A percentile compares a stretch with the other conserved stretches of the same genome.
Evolutionary conservation across 2,888 invertebrate species (phyloP).

Genomic region (Coelopa pilipes): DNA sequence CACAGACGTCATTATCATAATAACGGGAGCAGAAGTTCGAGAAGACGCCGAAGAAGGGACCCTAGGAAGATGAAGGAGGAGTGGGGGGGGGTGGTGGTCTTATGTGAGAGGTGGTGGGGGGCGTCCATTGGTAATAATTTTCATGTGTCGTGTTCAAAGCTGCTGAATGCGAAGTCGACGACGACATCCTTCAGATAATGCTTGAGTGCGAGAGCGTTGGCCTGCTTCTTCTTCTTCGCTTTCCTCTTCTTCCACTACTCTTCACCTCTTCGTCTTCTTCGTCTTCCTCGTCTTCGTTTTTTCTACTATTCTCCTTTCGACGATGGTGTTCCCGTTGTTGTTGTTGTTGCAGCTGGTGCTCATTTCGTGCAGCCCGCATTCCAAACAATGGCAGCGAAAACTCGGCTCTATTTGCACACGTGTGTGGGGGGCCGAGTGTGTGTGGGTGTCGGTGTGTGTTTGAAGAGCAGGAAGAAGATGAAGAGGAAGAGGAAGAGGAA

Average conservation of each 20-base stretch:
- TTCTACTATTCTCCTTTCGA: background rate
- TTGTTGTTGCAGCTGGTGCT: constrained; percentile 21
- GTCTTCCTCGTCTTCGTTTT: no score
- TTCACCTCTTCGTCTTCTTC: no score
- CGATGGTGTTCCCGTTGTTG: background rate
- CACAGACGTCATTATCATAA: constrained; percentile 22
- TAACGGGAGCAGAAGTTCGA: constrained; percentile 22
- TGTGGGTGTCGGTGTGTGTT: background rate
- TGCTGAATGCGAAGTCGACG: constrained; percentile 13
- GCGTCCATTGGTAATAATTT: constrained; percentile 52
- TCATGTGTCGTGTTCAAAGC: constrained; percentile 53
- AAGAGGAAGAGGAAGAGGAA: no score
- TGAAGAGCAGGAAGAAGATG: background rate
- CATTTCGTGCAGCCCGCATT: constrained; percentile 22
- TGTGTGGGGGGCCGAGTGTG: background rate
- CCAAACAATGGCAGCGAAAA: constrained; percentile 16
- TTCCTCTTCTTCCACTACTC: background rate
- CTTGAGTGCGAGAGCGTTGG: constrained; percentile 39
- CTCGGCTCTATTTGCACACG: constrained; percentile 6
- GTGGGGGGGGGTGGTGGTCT: background rate
- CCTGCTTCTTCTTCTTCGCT: constrained; percentile 15
- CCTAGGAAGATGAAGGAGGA: constrained; percentile 1
- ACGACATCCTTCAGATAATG: background rate
- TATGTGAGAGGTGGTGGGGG: no score
- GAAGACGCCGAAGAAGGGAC: background rate